Evolutionary conservation across 2,888 invertebrate genomes (phyloP), one percentile per base, ranked within the genome.

Genomic region (Temnothorax rugatulus): DNA sequence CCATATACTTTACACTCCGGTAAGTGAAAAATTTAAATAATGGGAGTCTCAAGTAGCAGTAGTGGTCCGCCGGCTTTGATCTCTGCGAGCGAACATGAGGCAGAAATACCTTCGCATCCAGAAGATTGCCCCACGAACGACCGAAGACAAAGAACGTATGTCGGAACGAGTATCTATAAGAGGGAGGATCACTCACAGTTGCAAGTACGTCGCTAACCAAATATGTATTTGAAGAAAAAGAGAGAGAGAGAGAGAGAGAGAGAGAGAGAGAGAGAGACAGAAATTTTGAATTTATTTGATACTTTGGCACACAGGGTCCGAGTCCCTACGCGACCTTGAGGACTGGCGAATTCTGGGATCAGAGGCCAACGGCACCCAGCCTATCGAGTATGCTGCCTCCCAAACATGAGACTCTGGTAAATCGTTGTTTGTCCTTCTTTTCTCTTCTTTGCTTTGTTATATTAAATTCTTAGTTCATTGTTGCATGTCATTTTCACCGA

Each of bases 31-130:
- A 81, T 18, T 82, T 68, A 59, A 63, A 87, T 59, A 50, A 94
- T 94, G 93, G 93, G 93, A 15, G 88, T 91, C 41, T 89, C 92
- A 8, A 89, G 90, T 61, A 93, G 93, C 87, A 90, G 91, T 85
- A 90, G 64, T 68, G 86, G 63, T 47, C 64, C 82, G 2, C 41
- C 83, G 18, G 54, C 82, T 52, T 21, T 61, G 18, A 50, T 71
- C 18, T 57, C 57, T 29, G 50, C 63, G 21, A 84, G 75, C 41
- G 13, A 76, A 76, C 69, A 66, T 61, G 83, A 75, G n/a, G 34
- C 76, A 29, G 79, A 52, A 75, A 75, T 77, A 90, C 86, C 87
- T 89, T 75, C 88, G 87, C 44, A 85, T 90, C 73, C 84, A 8
- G 82, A 75, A 87, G 84, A 82, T 74, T 79, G 29, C 76, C 85